Conservation (phyloP, 2,888 invertebrate genomes). For the Drosophila pegasa region DNA sequence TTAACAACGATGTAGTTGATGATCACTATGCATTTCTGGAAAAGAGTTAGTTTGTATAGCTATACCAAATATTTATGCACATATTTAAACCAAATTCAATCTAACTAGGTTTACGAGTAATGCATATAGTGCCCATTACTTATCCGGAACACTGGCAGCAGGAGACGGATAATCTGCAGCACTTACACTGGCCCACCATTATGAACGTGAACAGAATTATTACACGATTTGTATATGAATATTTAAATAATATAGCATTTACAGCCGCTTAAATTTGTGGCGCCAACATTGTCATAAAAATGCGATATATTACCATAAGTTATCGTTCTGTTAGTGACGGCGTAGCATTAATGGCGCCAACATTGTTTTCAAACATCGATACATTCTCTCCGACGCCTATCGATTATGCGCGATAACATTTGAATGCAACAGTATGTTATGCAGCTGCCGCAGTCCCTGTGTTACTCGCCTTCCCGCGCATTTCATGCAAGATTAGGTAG, state of each 20-base stretch:
- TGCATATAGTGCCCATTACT: slow-evolving; percentile 95
- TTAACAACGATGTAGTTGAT: slow-evolving; percentile 91
- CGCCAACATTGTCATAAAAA: not conserved
- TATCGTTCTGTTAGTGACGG: not conserved
- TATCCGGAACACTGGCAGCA: slow-evolving; percentile 97
- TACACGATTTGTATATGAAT: slow-evolving; percentile 35
- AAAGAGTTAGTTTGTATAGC: slow-evolving; percentile 76
- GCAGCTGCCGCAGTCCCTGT: slow-evolving; percentile 26
- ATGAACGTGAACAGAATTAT: slow-evolving; percentile 54
- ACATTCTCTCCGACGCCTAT: not conserved
- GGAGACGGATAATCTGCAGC: slow-evolving; percentile 88
- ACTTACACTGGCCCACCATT: slow-evolving; percentile 58
- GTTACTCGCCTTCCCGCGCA: slow-evolving; percentile 49
- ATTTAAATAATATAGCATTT: slow-evolving; percentile 2
- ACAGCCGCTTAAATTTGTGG: not conserved
- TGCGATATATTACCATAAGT: not conserved
- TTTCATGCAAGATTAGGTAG: slow-evolving; percentile 41
- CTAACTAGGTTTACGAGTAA: slow-evolving; percentile 86
- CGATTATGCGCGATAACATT: slow-evolving; percentile 5
- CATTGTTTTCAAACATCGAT: not conserved
- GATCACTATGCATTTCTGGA: slow-evolving; percentile 93
- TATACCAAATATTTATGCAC: no score
- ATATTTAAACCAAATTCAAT: not conserved
- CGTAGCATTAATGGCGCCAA: not conserved
- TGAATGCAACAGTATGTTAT: slow-evolving; percentile 26